Base-by-base conservation (phyloP, 2,113 vertebrate species). In the Daboia siamensis region DNA sequence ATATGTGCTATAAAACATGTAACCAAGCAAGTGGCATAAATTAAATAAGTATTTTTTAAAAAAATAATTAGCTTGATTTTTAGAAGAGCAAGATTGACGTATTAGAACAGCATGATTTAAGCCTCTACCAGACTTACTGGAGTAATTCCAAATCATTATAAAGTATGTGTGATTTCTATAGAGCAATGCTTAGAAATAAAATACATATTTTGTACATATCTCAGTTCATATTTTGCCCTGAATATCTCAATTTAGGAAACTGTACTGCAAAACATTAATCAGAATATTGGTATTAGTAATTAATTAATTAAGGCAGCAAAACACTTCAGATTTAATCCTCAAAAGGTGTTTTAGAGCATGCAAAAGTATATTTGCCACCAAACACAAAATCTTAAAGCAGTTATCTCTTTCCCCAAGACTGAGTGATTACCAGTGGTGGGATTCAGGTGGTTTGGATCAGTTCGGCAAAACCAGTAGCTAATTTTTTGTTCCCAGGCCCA, bases 191-290 rank as follows among this genome's bases (percentile, higher is more conserved):
- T 88, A 93, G 44, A 26, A 87, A 11, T 15, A 7, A 20, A 0
- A 0, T 91, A 13, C 48, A 23, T 39, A 39, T 39, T 39, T 39
- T 39, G 39, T 39, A 39, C 39, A 39, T 39, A 88, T 88, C 54
- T 90, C 91, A 46, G 17, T 92, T 80, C 17, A 12, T 9, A 0
- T 87, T 5, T 1, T 3, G 69, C 7, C 24, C 87, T 94, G 23
- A 90, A 64, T 85, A 59, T 51, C 33, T 24, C n/a, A 5, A 4
- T 64, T 90, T 80, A 86, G 21, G 51, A 52, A 85, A 93, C 11
- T 51, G 92, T 87, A 94, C 88, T 92, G 69, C 88, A 20, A 69
- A 52, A 10, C 92, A 8, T 51, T 57, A 91, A 93, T 51, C 46
- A 88, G 39, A 91, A 86, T 94, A 91, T 23, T 39, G 23, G 23